Percentiles rank a stretch among this genome's conserved stretches.
Evolutionary conservation across 2,113 vertebrate genomes (phyloP).

Genomic region (Buteo buteo): DNA sequence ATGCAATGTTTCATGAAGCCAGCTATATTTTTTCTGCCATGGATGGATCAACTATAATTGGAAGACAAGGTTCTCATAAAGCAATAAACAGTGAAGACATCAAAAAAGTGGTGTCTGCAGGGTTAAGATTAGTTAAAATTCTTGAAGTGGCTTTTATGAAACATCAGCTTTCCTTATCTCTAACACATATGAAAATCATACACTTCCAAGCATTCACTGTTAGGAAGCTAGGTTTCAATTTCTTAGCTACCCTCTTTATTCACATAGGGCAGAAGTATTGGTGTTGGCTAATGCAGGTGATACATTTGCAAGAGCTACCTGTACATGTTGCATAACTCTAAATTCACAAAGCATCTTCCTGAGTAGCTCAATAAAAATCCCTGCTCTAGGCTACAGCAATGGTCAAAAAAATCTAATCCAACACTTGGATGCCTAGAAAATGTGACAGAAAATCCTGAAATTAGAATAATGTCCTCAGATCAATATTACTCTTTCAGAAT

Average conservation of each 20-base stretch:
- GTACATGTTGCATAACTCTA: neutral
- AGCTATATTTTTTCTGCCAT: neutral
- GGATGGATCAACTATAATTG: neutral
- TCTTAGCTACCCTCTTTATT: neutral
- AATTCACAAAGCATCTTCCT: neutral
- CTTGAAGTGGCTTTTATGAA: neutral
- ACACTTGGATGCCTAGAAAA: neutral
- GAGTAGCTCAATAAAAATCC: neutral
- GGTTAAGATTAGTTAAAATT: neutral
- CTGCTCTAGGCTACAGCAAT: neutral
- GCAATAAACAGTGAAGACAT: neutral
- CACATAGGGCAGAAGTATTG: neutral
- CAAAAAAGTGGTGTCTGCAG: neutral
- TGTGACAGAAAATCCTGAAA: neutral
- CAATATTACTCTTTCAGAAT: neutral
- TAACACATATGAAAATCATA: neutral
- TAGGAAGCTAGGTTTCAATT: neutral
- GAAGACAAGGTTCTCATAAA: neutral
- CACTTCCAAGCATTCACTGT: neutral
- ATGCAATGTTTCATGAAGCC: neutral
- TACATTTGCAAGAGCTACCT: neutral
- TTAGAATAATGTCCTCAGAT: neutral
- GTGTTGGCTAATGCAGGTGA: neutral
- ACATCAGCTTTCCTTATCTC: neutral
- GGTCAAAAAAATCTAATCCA: neutral